phyloP scores from a whole-genome alignment of 2,888 invertebrate genomes.

The Cactoblastis cactorum region DNA sequence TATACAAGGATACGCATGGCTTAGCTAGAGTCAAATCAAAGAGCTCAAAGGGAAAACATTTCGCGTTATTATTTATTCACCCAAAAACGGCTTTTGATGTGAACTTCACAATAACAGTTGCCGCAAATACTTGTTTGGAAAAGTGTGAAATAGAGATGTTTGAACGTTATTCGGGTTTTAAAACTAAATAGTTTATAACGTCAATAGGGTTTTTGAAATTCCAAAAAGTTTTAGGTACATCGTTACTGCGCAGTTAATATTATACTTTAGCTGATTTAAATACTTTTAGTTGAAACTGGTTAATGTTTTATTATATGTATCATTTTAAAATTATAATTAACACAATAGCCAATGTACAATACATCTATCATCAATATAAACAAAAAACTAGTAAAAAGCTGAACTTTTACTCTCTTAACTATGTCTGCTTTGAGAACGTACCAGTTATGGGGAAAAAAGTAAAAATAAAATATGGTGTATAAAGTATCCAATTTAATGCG shows the following conservation, averaged over 20 bases:
- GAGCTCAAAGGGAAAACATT: background rate
- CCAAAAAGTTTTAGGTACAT: background rate
- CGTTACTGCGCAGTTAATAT: background rate
- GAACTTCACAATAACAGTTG: slow-evolving; percentile 1
- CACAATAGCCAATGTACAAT: too few relatives aligned
- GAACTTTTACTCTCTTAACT: too few relatives aligned
- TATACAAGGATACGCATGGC: too few relatives aligned
- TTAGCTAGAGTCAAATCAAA: background rate
- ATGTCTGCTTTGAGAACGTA: too few relatives aligned
- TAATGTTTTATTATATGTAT: too few relatives aligned
- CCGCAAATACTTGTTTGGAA: slow-evolving; percentile 9
- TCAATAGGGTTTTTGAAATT: background rate
- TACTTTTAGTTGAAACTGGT: background rate
- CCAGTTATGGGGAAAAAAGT: too few relatives aligned
- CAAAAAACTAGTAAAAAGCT: too few relatives aligned
- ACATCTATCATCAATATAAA: too few relatives aligned
- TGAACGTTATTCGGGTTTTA: slow-evolving; percentile 2
- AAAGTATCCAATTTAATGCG: too few relatives aligned
- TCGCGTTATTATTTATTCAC: slow-evolving; percentile 1
- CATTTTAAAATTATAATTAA: too few relatives aligned
- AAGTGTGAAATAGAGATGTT: slow-evolving; percentile 7
- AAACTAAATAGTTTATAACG: slow-evolving; percentile 7
- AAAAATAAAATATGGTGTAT: too few relatives aligned
- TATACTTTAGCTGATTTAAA: background rate
- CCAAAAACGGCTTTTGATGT: slow-evolving; percentile 11